A percentile compares a stretch with the other conserved stretches of the same genome.
Conservation (phyloP, 2,888 invertebrate genomes). For the Busseola fusca region DNA sequence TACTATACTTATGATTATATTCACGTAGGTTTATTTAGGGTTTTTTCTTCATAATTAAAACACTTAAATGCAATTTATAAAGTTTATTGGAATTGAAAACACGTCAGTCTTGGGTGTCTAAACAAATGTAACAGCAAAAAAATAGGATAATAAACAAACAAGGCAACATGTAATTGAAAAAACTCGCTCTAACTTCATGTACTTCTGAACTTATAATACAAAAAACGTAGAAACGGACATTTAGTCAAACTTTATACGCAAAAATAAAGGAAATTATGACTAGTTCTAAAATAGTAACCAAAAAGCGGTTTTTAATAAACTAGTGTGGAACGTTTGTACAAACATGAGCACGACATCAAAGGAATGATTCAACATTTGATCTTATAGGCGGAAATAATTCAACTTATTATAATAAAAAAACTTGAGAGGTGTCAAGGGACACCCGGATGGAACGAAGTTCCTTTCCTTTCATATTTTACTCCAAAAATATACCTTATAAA, state of each 20-base stretch:
- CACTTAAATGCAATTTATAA: slow-evolving; percentile 29
- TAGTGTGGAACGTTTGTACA: slow-evolving; percentile 17
- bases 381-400: slow-evolving; percentile 58
- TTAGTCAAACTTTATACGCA: background rate
- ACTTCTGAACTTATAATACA: slow-evolving; percentile 43
- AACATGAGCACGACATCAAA: slow-evolving; percentile 41
- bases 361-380: slow-evolving; percentile 61
- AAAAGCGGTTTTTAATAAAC: slow-evolving; percentile 31
- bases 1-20: no score
- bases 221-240: slow-evolving; percentile 9
- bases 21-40: no score
- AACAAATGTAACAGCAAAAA: slow-evolving; percentile 37
- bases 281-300: slow-evolving; percentile 39
- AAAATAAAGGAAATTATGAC: slow-evolving; percentile 30
- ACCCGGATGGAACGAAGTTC: no score
- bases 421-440: no score
- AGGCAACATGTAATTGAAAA: slow-evolving; percentile 23
- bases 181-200: slow-evolving; percentile 14
- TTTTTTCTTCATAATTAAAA: slow-evolving; percentile 36
- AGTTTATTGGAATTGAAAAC: slow-evolving; percentile 58
- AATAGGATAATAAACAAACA: slow-evolving; percentile 14
- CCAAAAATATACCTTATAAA: no score
- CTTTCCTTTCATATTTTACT: no score
- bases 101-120: slow-evolving; percentile 56
- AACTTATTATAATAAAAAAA: slow-evolving; percentile 41